Percentiles rank a stretch among this genome's conserved stretches.
Evolutionary conservation across 2,113 vertebrate species (phyloP).

Genomic region (Paradoxurus hermaphroditus): DNA sequence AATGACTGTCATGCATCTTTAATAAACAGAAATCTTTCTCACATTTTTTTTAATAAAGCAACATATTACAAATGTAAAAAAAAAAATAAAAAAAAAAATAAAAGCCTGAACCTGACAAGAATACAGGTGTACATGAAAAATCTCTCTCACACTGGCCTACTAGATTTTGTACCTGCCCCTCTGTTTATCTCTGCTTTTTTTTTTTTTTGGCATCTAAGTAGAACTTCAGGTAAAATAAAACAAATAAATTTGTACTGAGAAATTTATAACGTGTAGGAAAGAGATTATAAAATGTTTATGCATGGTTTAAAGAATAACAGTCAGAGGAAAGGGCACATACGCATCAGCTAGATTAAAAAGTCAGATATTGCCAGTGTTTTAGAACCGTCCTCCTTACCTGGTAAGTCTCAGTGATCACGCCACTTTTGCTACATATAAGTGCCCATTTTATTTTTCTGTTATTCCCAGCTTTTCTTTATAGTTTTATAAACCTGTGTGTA

Average conservation of each 20-base stretch:
- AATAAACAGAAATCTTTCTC: background rate
- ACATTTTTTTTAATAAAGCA: background rate
- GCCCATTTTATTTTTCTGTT: background rate
- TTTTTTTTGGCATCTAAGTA: background rate
- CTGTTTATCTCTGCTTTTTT: background rate
- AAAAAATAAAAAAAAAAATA: too few relatives aligned
- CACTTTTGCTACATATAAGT: background rate
- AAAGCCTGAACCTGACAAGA: too few relatives aligned
- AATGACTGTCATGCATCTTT: background rate
- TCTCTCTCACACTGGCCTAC: background rate
- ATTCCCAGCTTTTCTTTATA: background rate
- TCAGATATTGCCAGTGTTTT: background rate
- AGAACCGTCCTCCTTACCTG: background rate
- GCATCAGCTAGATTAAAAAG: background rate
- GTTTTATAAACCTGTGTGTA: background rate
- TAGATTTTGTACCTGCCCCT: background rate
- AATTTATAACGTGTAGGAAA: background rate
- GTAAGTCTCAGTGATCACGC: background rate
- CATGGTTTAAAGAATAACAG: background rate
- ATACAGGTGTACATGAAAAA: background rate
- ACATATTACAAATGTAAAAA: background rate
- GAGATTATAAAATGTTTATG: background rate
- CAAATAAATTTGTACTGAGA: background rate
- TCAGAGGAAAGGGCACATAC: background rate
- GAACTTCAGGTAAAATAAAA: background rate